These are phyloP conservation scores for Hyla sarda DNA, from an alignment of 2,113 vertebrate genomes.

Conservation along the genomic window DNA sequence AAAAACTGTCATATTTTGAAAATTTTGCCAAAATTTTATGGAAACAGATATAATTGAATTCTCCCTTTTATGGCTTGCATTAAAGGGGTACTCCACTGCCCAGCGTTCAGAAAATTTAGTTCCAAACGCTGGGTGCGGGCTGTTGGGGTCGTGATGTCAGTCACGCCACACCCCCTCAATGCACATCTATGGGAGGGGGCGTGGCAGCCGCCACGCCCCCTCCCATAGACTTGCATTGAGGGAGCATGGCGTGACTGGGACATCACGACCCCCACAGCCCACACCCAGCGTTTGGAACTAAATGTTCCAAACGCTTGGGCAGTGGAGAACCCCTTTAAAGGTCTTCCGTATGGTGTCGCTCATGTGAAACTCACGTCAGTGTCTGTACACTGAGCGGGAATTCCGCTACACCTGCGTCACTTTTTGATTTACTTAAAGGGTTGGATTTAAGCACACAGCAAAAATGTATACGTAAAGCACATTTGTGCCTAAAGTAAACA, in stretches of 20 bases:
- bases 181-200: too few species aligned
- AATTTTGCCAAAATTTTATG: neutral
- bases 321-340: too few species aligned
- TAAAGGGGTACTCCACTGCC: neutral
- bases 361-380: neutral
- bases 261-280: too few species aligned
- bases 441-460: conserved; percentile 25
- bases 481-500: neutral
- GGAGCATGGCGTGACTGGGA: too few species aligned
- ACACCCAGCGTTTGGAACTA: too few species aligned
- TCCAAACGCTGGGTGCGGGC: too few species aligned
- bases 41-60: neutral
- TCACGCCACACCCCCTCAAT: neutral
- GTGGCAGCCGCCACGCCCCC: too few species aligned
- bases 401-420: neutral
- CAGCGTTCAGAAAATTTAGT: too few species aligned
- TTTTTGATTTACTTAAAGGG: neutral
- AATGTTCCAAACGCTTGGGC: too few species aligned
- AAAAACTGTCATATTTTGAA: neutral
- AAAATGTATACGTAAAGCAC: neutral
- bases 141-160: too few species aligned
- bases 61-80: neutral
- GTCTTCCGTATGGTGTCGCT: neutral
- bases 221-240: too few species aligned
- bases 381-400: neutral